Conservation (phyloP, 2,113 vertebrate genomes). For the Sphyrna mokarran region DNA sequence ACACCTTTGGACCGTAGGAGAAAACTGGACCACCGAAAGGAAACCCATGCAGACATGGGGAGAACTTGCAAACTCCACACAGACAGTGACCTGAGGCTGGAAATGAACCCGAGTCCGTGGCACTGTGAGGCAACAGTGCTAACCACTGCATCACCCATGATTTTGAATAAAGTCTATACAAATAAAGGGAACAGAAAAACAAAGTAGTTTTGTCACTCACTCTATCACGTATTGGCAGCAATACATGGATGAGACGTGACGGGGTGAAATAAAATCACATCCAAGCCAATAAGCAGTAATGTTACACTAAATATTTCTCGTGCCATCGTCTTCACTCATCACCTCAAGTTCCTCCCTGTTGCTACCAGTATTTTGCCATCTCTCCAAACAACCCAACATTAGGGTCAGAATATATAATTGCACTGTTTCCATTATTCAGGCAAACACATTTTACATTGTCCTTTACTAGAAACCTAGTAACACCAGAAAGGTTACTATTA, state of each 20-base stretch:
- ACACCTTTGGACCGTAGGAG: too few relatives aligned
- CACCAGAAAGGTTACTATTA: background rate
- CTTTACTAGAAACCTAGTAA: background rate
- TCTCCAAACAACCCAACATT: background rate
- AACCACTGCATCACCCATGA: background rate
- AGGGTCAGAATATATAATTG: background rate
- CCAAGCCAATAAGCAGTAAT: background rate
- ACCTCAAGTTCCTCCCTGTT: background rate
- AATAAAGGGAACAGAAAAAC: background rate
- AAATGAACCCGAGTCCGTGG: too few relatives aligned
- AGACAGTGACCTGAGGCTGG: too few relatives aligned
- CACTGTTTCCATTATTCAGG: background rate
- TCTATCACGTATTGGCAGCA: background rate
- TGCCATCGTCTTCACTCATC: background rate
- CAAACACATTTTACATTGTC: background rate
- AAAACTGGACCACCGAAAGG: too few relatives aligned
- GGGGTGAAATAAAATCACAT: background rate
- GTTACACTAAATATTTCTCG: background rate
- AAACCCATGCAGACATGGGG: too few relatives aligned
- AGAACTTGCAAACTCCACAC: too few relatives aligned
- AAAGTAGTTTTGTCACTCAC: background rate
- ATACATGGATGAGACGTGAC: background rate
- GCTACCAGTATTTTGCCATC: background rate
- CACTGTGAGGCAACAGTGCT: too few relatives aligned
- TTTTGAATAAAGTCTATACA: background rate